These are phyloP conservation scores for Epirrhoe alternata DNA, from an alignment of 2,888 invertebrate species.

Conservation along the genomic window DNA sequence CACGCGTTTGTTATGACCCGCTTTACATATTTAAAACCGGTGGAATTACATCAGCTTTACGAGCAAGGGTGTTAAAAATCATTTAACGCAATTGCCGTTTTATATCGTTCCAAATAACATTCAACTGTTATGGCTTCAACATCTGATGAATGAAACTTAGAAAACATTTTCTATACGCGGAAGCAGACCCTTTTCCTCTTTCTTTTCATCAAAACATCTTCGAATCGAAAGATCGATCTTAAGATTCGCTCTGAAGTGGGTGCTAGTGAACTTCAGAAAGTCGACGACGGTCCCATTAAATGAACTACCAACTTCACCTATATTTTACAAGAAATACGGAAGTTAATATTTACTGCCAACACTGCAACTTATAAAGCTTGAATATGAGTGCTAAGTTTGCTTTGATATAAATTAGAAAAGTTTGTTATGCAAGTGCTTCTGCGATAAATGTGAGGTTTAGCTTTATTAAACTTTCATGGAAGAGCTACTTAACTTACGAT, in stretches of 20 bases:
- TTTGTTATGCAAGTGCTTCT: slow-evolving; percentile 32
- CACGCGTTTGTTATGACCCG: too few species aligned
- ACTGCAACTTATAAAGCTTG: slow-evolving; percentile 42
- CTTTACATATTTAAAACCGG: too few species aligned
- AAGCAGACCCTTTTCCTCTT: slow-evolving; percentile 26
- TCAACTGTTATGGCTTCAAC: slow-evolving; percentile 2
- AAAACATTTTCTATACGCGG: slow-evolving; percentile 36
- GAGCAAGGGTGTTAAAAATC: too few species aligned
- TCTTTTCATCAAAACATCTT: too few species aligned
- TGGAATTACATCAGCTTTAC: too few species aligned
- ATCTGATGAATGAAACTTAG: slow-evolving; percentile 17
- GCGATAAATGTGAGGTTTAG: slow-evolving; percentile 19
- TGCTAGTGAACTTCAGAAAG: slow-evolving; percentile 57
- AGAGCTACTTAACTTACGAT: neutral
- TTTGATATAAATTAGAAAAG: slow-evolving; percentile 46
- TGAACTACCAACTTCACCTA: slow-evolving; percentile 69
- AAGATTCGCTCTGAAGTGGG: slow-evolving; percentile 60
- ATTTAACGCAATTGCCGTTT: slow-evolving; percentile 1
- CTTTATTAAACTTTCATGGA: slow-evolving; percentile 16
- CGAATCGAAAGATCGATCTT: slow-evolving; percentile 56
- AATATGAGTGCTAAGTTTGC: slow-evolving; percentile 38
- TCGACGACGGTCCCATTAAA: slow-evolving; percentile 67
- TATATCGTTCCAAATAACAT: neutral
- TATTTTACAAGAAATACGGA: slow-evolving; percentile 68
- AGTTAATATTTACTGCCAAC: slow-evolving; percentile 64